Conservation (phyloP, 1,140 invertebrate species). For the Varroa destructor region DNA sequence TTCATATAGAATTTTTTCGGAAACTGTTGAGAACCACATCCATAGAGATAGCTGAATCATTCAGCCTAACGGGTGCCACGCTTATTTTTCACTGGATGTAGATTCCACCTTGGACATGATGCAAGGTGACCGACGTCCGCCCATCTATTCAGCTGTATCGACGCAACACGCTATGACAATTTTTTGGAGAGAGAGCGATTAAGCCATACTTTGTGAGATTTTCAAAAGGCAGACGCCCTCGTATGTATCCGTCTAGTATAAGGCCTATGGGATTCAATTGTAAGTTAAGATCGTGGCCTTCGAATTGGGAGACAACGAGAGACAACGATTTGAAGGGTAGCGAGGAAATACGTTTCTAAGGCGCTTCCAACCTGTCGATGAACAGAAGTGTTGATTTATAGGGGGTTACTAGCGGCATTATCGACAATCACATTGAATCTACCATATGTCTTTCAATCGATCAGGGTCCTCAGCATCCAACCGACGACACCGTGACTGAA, state of each 20-base stretch:
- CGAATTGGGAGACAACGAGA: constrained; percentile 54
- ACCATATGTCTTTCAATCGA: constrained; percentile 52
- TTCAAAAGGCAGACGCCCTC: constrained; percentile 42
- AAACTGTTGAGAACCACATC: no score
- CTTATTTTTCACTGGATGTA: no score
- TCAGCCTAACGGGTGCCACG: no score
- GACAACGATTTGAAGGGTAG: constrained; percentile 48
- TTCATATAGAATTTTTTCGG: no score
- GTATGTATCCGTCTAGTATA: no score
- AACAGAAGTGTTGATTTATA: constrained; percentile 48
- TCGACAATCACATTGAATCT: constrained; percentile 67
- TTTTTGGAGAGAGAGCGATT: constrained; percentile 47
- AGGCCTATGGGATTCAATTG: no score
- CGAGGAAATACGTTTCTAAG: constrained; percentile 54
- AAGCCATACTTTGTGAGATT: constrained; percentile 48
- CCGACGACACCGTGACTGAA: constrained; percentile 52
- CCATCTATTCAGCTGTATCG: constrained; percentile 44
- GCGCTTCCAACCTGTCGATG: constrained; percentile 54
- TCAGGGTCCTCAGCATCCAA: constrained; percentile 51
- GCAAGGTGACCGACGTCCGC: constrained; percentile 52
- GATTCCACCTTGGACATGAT: constrained; percentile 53
- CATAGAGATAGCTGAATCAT: no score
- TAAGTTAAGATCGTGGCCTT: constrained; percentile 40
- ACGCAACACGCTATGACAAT: constrained; percentile 51
- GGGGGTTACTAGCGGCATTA: constrained; percentile 65